phyloP scores from a whole-genome alignment of 2,797 vertebrate genomes.

The Prunella strophiata region DNA sequence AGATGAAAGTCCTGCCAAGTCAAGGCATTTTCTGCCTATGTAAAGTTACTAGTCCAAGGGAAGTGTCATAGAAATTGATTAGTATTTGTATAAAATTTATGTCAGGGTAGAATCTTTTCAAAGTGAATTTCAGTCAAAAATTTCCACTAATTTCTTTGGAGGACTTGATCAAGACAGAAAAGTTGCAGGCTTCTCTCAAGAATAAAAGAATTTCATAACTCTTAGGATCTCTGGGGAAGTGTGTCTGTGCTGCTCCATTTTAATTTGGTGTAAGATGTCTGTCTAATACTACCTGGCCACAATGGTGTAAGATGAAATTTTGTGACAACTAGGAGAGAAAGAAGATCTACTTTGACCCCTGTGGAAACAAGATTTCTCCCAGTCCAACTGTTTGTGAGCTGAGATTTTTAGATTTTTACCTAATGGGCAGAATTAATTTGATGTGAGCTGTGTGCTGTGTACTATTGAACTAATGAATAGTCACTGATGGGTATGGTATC shows the following conservation, averaged over 20 bases:
- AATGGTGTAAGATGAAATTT: not conserved
- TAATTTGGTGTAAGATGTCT: not conserved
- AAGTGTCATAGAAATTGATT: not conserved
- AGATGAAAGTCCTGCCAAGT: not conserved
- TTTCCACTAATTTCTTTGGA: not conserved
- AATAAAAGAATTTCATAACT: not conserved
- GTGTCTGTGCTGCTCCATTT: not conserved
- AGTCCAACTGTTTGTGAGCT: not conserved
- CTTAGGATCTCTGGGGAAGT: not conserved
- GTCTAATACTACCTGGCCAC: not conserved
- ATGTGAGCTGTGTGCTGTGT: not conserved
- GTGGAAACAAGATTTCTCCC: not conserved
- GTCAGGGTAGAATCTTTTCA: not conserved
- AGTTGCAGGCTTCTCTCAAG: not conserved
- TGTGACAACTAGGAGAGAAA: not conserved
- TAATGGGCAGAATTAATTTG: conserved; percentile 1
- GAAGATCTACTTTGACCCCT: not conserved
- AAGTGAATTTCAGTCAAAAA: not conserved
- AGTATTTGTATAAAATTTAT: not conserved
- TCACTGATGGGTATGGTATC: not conserved
- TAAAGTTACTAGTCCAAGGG: not conserved
- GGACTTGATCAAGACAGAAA: not conserved
- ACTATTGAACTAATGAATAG: conserved; percentile 8
- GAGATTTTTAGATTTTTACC: not conserved
- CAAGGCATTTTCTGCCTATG: not conserved